Conservation (phyloP, 2,113 vertebrate genomes). For the Ptyas mucosa region DNA sequence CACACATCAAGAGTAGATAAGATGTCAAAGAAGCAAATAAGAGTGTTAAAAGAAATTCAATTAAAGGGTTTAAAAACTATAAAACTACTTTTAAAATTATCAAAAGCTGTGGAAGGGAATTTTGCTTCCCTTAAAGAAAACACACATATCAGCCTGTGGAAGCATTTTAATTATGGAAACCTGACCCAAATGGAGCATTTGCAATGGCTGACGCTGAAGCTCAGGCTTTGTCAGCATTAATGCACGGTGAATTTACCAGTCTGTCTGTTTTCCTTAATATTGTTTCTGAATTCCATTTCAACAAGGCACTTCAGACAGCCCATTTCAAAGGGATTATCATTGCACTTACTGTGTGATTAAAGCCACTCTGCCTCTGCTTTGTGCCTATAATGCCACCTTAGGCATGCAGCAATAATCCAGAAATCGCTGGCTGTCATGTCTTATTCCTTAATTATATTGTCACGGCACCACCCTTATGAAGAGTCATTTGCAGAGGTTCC, state of each 20-base stretch:
- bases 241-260: conserved; percentile 6
- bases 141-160: background rate
- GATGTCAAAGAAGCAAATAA: background rate
- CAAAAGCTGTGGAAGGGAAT: background rate
- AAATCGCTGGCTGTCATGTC: conserved; percentile 57
- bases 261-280: conserved; percentile 40
- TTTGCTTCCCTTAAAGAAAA: background rate
- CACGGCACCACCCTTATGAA: conserved; percentile 36
- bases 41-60: background rate
- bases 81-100: conserved; percentile 9
- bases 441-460: conserved; percentile 62
- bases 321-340: conserved; percentile 63
- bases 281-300: conserved; percentile 46
- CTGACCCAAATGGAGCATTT: conserved; percentile 28
- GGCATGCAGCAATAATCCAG: conserved; percentile 52
- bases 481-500: conserved; percentile 44
- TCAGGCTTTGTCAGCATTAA: conserved; percentile 19
- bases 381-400: conserved; percentile 56
- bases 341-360: conserved; percentile 57
- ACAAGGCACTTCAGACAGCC: conserved; percentile 48
- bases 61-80: background rate
- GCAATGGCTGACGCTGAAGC: conserved; percentile 16
- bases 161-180: conserved; percentile 22
- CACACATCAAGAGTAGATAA: background rate
- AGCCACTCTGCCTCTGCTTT: conserved; percentile 45